These are phyloP conservation scores for Philopedon plagiatum DNA, from an alignment of 2,888 invertebrate species.

Conservation along the genomic window DNA sequence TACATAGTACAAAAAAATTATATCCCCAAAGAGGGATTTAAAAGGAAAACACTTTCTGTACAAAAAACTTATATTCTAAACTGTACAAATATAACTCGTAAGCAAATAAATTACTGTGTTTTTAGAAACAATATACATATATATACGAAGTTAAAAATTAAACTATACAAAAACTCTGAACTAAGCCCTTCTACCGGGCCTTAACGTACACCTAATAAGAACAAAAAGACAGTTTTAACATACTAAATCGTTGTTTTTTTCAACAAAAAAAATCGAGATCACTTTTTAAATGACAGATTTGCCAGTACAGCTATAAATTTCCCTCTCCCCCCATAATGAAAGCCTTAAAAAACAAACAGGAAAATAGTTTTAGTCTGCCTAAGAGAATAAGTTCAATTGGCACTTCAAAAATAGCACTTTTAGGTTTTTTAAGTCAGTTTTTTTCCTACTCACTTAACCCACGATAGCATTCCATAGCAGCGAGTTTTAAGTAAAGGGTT, in stretches of 20 bases:
- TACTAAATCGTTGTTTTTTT: slow-evolving; percentile 44
- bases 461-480: slow-evolving; percentile 54
- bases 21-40: slow-evolving; percentile 59
- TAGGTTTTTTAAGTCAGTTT: slow-evolving; percentile 31
- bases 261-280: slow-evolving; percentile 67
- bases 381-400: slow-evolving; percentile 66
- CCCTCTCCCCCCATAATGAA: slow-evolving; percentile 23
- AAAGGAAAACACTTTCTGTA: slow-evolving; percentile 67
- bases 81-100: slow-evolving; percentile 69
- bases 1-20: slow-evolving; percentile 88
- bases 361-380: slow-evolving; percentile 52
- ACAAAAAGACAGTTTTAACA: slow-evolving; percentile 53
- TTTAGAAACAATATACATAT: slow-evolving; percentile 67
- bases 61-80: slow-evolving; percentile 66
- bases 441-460: slow-evolving; percentile 25
- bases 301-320: slow-evolving; percentile 24
- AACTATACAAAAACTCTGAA: slow-evolving; percentile 59
- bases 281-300: slow-evolving; percentile 55
- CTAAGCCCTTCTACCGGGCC: not conserved
- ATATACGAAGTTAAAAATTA: slow-evolving; percentile 60
- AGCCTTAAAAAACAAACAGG: slow-evolving; percentile 23
- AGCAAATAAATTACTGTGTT: slow-evolving; percentile 68
- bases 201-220: slow-evolving; percentile 26
- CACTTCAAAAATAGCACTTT: slow-evolving; percentile 69
- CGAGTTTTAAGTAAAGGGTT: slow-evolving; percentile 56